Evolutionary conservation across 2,113 vertebrate genomes (phyloP).

Genomic region (Panthera tigris): DNA sequence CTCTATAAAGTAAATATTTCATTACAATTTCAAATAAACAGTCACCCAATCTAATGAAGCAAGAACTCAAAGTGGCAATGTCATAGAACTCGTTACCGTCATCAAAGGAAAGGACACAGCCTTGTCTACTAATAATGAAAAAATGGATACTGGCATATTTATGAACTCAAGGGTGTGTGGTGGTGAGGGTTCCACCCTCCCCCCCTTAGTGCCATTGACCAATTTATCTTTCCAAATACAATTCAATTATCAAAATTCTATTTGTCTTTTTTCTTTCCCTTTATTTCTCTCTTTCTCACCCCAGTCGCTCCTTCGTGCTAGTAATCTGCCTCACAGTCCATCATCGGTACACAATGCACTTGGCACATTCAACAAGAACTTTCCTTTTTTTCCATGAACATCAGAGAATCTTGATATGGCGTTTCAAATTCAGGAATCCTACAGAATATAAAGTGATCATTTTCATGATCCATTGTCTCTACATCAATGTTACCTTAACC

Average conservation of each 20-base stretch:
- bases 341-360: neutral
- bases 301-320: neutral
- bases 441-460: slow-evolving; percentile 39
- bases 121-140: slow-evolving; percentile 81
- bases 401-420: neutral
- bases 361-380: neutral
- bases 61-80: slow-evolving; percentile 92
- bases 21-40: slow-evolving; percentile 99
- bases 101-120: slow-evolving; percentile 88
- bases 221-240: slow-evolving; percentile 73
- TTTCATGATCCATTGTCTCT: slow-evolving; percentile 41
- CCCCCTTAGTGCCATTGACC: slow-evolving; percentile 38
- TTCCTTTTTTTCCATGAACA: neutral
- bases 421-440: slow-evolving; percentile 29
- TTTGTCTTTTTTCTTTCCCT: neutral
- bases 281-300: neutral
- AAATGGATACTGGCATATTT: slow-evolving; percentile 78
- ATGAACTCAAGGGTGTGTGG: slow-evolving; percentile 60
- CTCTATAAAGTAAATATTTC: slow-evolving; percentile 99
- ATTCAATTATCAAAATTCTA: slow-evolving; percentile 60
- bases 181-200: neutral
- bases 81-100: slow-evolving; percentile 88
- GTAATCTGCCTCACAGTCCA: neutral
- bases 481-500: slow-evolving; percentile 32
- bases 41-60: slow-evolving; percentile 97